Conservation (phyloP, 1,140 invertebrate species). For the Ceratina japonica region DNA sequence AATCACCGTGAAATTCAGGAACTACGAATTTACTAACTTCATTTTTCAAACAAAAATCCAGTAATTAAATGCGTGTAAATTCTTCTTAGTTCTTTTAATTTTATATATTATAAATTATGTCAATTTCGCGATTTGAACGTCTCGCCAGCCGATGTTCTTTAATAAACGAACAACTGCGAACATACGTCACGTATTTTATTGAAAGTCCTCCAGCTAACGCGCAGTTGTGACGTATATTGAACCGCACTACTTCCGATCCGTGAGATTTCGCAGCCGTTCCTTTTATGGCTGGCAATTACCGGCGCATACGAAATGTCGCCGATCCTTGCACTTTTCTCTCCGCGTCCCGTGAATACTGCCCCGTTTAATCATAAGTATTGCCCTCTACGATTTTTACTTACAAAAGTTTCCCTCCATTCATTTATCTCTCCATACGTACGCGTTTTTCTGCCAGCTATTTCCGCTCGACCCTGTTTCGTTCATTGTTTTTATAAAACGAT, state of each 20-base stretch:
- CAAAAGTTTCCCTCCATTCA: not conserved
- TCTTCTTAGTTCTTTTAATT: too few species aligned
- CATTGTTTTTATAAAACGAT: too few species aligned
- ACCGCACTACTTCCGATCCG: slow-evolving; percentile 14
- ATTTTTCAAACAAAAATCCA: too few species aligned
- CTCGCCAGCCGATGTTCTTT: not conserved
- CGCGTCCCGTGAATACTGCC: not conserved
- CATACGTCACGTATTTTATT: not conserved
- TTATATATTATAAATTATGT: too few species aligned
- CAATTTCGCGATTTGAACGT: too few species aligned
- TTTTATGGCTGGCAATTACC: slow-evolving; percentile 24
- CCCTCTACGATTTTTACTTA: not conserved
- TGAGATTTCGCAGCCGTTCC: slow-evolving; percentile 15
- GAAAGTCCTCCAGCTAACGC: slow-evolving; percentile 1
- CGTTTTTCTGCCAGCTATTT: not conserved
- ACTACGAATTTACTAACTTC: too few species aligned
- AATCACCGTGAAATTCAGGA: too few species aligned
- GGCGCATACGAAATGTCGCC: slow-evolving; percentile 13
- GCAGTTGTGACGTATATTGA: slow-evolving; percentile 8
- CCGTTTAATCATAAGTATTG: not conserved
- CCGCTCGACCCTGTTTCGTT: not conserved
- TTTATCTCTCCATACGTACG: too few species aligned
- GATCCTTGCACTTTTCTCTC: slow-evolving; percentile 1
- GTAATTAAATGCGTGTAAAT: too few species aligned
- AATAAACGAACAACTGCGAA: not conserved